Evolutionary conservation across 1,140 invertebrate genomes (phyloP).

Genomic region (Atopsyche davidsoni): DNA sequence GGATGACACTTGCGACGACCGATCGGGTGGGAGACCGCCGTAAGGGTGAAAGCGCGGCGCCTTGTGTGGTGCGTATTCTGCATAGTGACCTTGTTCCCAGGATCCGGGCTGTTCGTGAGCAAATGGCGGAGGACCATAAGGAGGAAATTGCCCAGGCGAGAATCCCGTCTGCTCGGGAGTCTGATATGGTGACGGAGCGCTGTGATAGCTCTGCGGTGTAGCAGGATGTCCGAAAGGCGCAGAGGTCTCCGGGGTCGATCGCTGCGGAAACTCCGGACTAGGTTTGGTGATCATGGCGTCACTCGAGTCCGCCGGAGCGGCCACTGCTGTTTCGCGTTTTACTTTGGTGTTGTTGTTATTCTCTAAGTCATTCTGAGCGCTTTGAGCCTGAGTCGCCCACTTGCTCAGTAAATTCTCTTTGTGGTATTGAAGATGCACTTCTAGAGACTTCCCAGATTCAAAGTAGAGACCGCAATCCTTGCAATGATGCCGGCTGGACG

Average conservation of each 20-base stretch:
- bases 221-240: conserved; percentile 51
- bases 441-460: conserved; percentile 65
- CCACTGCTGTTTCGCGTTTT: conserved; percentile 45
- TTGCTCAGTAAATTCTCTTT: conserved; percentile 68
- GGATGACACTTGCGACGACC: conserved; percentile 55
- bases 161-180: conserved; percentile 52
- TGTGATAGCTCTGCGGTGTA: conserved; percentile 55
- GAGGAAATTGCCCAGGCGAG: conserved; percentile 48
- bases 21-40: conserved; percentile 45
- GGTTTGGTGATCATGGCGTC: conserved; percentile 53
- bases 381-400: conserved; percentile 59
- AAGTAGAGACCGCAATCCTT: conserved; percentile 68
- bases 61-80: conserved; percentile 43
- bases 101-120: conserved; percentile 27
- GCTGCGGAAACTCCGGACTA: conserved; percentile 51
- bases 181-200: conserved; percentile 53
- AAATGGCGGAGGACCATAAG: conserved; percentile 32
- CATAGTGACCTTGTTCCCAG: conserved; percentile 44
- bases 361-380: conserved; percentile 52
- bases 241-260: conserved; percentile 50
- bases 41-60: conserved; percentile 49
- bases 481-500: conserved; percentile 55
- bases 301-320: conserved; percentile 56
- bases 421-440: conserved; percentile 73
- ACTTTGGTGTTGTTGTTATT: conserved; percentile 62